Base-by-base conservation (phyloP, 2,113 vertebrate genomes). In the Chamaea fasciata region DNA sequence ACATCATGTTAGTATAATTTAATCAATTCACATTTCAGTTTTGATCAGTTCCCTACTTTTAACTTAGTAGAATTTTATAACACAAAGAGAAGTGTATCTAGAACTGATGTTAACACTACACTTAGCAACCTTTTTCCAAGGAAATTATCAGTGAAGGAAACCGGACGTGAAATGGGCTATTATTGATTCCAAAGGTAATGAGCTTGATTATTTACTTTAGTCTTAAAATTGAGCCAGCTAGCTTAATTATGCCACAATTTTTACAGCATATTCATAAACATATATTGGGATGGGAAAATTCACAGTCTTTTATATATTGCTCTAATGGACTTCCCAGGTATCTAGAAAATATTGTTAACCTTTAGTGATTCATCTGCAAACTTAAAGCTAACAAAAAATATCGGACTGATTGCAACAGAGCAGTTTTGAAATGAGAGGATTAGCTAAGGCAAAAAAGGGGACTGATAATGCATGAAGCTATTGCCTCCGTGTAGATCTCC, bases 201-300 rank as follows among this genome's bases (percentile, higher is more conserved):
- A 94, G 31, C 55, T 73, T 90, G 59, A 80, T 95, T 94, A 65
- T 93, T 96, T 93, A 56, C 30, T 92, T 95, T 83, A 87, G 42
- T 31, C 35, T 76, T 85, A 80, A 80, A 31, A 86, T 63, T 83
- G 55, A 88, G 28, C 20, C 46, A 86, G 42, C 37, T 95, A 74
- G 57, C 28, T 84, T 84, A 53, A 84, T 82, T 62, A 52, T 1
- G 2, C 35, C 55, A 75, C 68, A 60, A 44, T 59, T 69, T 94
- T 81, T 65, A 67, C 12, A 28, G 46, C 0, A 0, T 37, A 67
- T 74, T 93, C 63, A 88, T 74, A 59, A 85, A 28, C 35, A 41
- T 63, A 31, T 67, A 53, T 39, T 24, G 31, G 24, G 33, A 94
- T 57, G 27, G 27, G 20, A 65, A 85, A 53, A 14, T 76, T 91